Conservation (phyloP, 2,888 invertebrate species). For the Fabriciana adippe region DNA sequence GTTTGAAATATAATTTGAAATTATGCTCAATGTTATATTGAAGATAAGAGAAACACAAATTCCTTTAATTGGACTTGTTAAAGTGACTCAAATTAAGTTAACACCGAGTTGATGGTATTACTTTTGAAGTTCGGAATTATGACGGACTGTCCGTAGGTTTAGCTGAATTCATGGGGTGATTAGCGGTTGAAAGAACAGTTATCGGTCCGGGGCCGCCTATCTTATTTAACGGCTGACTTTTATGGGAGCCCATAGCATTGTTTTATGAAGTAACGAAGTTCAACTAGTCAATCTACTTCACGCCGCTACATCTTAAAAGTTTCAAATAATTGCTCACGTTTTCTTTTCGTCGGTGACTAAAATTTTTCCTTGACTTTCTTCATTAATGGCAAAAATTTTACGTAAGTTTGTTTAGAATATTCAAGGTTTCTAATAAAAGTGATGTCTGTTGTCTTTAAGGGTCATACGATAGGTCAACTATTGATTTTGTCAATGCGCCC, state of each 20-base stretch:
- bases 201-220: slow-evolving; percentile 60
- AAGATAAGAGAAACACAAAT: slow-evolving; percentile 83
- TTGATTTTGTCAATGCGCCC: slow-evolving; percentile 64
- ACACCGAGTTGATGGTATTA: slow-evolving; percentile 82
- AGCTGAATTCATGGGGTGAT: slow-evolving; percentile 66
- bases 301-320: not conserved
- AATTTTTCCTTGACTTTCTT: not conserved
- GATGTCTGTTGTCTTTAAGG: slow-evolving; percentile 51
- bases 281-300: slow-evolving; percentile 26
- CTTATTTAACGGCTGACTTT: slow-evolving; percentile 62
- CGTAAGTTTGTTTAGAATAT: not conserved
- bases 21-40: slow-evolving; percentile 83
- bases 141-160: slow-evolving; percentile 74
- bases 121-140: slow-evolving; percentile 80
- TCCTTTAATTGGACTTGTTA: slow-evolving; percentile 83
- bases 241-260: slow-evolving; percentile 63
- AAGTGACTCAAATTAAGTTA: slow-evolving; percentile 83
- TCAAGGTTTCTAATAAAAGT: slow-evolving; percentile 20
- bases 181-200: slow-evolving; percentile 70
- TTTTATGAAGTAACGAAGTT: slow-evolving; percentile 44
- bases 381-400: too few relatives aligned
- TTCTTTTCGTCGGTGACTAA: not conserved
- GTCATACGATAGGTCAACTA: slow-evolving; percentile 63
- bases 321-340: not conserved
- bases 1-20: slow-evolving; percentile 83